Evolutionary conservation across 1,140 invertebrate species (phyloP), one percentile per base, ranked within the genome.

Genomic region (Leptoteleia sp.): DNA sequence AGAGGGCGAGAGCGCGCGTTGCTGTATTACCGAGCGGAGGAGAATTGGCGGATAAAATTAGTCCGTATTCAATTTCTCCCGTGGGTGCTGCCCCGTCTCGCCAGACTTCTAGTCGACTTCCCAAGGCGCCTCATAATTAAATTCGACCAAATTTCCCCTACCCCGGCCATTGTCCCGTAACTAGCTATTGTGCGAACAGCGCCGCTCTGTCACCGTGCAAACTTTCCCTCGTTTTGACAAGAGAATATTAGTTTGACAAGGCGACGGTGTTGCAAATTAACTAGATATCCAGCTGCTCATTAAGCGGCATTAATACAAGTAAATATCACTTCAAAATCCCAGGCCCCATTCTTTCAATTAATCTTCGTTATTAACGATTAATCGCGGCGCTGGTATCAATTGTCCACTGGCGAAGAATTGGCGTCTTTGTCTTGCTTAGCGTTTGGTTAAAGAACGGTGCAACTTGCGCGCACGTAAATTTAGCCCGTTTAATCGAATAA

Each of bases 41-140:
- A 50, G 50, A 81, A 82, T 78, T 76, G 78, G 78, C 79, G 81
- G 81, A 83, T 83, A 82, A 89, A 89, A 89, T 89, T 89, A 89
- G 87, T 87, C 82, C 81, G 87, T 85, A 89, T 89, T 89, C 83
- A 89, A 89, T 89, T 87, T 86, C 84, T 88, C 84, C 81, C 81
- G 80, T 47, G 84, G 83, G 85, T 81, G 71, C 75, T 72, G 64
- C 64, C 65, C 67, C 50, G 71, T 76, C 72, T 55, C 64, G 65
- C 50, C 54, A 71, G 70, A 67, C 67, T 76, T 76, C 57, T 62
- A 73, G 76, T 71, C 67, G 81, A 79, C 77, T 85, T 83, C 85
- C 86, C 83, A 89, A 89, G 88, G 84, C 87, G 84, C 77, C 84
- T 89, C 88, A 87, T 89, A 89, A 89, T 89, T 89, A 89, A 89